Percentiles rank a stretch among this genome's conserved stretches.
phyloP scores from a whole-genome alignment of 2,113 vertebrate species.

The Mirza zaza region DNA sequence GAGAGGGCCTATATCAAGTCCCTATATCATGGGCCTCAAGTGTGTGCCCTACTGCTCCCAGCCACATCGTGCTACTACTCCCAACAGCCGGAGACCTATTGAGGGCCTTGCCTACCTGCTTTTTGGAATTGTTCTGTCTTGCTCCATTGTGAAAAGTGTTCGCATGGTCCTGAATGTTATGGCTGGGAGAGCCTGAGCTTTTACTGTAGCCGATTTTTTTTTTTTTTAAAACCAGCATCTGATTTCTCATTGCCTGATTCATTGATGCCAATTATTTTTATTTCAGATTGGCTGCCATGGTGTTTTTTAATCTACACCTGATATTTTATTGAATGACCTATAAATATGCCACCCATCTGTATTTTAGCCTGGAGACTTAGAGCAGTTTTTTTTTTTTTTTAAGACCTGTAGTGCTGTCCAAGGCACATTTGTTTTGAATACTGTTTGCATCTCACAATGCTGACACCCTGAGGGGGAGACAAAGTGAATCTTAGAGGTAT shows the following conservation, averaged over 20 bases:
- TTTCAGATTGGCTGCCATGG: neutral
- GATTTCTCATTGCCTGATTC: neutral
- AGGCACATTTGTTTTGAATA: constrained; percentile 42
- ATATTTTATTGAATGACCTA: neutral
- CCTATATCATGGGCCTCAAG: neutral
- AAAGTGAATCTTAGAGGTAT: constrained; percentile 4
- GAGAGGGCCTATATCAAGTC: too few relatives aligned
- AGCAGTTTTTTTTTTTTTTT: neutral
- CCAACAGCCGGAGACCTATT: neutral
- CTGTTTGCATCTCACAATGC: neutral
- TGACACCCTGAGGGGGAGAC: neutral
- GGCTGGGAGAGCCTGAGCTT: neutral
- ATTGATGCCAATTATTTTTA: neutral
- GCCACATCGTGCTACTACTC: neutral
- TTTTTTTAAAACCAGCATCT: neutral
- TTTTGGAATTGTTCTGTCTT: neutral
- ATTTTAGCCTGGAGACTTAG: neutral
- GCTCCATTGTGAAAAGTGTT: neutral
- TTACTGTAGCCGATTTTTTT: neutral
- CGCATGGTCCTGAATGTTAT: neutral
- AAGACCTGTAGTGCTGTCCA: neutral
- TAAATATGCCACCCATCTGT: neutral
- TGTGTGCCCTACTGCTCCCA: neutral
- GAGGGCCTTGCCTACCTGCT: neutral
- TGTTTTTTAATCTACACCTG: constrained; percentile 17